A percentile compares a stretch with the other conserved stretches of the same genome.
These are phyloP conservation scores for Leptinotarsa peninsularis DNA, from an alignment of 2,888 invertebrate species.

Conservation along the genomic window DNA sequence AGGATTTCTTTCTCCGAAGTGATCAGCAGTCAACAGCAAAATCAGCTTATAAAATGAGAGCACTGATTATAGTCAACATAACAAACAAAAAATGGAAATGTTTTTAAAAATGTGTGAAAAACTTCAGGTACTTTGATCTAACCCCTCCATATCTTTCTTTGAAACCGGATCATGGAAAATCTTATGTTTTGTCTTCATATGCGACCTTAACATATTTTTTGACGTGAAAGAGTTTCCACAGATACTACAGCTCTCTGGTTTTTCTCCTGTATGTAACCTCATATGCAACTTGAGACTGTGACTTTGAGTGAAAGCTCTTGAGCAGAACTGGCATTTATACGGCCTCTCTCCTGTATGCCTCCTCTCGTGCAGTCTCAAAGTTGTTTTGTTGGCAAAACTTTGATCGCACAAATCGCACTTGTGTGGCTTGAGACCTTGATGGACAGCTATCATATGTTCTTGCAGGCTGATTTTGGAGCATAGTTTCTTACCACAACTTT, in stretches of 20 bases:
- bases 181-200: constrained; percentile 59
- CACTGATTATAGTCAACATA: too few species aligned
- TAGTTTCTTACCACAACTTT: constrained; percentile 68
- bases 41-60: too few species aligned
- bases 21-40: too few species aligned
- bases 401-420: constrained; percentile 71
- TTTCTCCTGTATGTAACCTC: constrained; percentile 65
- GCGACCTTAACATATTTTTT: constrained; percentile 54
- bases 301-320: constrained; percentile 68
- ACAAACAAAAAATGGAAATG: too few species aligned
- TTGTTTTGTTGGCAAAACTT: constrained; percentile 70
- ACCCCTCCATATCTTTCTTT: constrained; percentile 31
- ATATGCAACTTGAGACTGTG: constrained; percentile 50
- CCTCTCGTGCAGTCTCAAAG: constrained; percentile 69
- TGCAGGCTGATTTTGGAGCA: constrained; percentile 60
- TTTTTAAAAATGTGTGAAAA: too few species aligned
- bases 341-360: constrained; percentile 70
- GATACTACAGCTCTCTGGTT: constrained; percentile 65
- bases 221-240: constrained; percentile 57
- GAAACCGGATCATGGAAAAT: constrained; percentile 35
- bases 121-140: not conserved
- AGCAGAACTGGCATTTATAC: constrained; percentile 69
- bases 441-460: constrained; percentile 53
- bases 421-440: constrained; percentile 64
- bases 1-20: too few species aligned